Conservation (phyloP, 2,888 invertebrate species). For the Iselma pallidipennis region DNA sequence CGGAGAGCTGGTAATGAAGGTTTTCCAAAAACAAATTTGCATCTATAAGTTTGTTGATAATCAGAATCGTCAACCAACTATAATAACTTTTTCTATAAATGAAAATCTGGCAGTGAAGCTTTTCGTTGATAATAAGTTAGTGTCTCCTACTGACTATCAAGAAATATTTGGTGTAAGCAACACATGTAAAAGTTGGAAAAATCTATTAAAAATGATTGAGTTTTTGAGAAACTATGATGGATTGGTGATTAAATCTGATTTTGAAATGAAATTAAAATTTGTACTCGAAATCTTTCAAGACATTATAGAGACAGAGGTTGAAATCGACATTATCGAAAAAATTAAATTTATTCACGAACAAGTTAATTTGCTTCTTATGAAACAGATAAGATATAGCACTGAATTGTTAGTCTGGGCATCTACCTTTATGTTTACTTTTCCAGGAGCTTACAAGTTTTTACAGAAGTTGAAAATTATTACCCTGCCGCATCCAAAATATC, state of each 20-base stretch:
- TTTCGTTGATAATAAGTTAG: background rate
- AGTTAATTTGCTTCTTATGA: background rate
- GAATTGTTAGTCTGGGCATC: background rate
- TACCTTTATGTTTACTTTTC: background rate
- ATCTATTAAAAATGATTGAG: background rate
- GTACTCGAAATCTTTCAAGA: background rate
- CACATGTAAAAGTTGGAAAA: background rate
- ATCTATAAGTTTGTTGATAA: background rate
- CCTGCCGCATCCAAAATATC: constrained; percentile 3
- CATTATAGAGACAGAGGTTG: background rate
- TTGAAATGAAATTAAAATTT: background rate
- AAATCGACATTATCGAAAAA: background rate
- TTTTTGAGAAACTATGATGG: background rate
- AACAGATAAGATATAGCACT: background rate
- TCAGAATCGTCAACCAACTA: background rate
- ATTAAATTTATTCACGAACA: background rate
- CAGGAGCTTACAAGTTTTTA: constrained; percentile 3
- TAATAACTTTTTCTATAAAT: background rate
- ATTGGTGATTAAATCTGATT: background rate
- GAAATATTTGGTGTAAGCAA: background rate
- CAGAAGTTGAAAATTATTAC: background rate
- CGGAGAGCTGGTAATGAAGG: background rate
- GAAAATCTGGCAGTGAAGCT: background rate
- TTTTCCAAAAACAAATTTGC: background rate
- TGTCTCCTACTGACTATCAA: background rate